Evolutionary conservation across 2,797 vertebrate species (phyloP).

Genomic region (Argya squamiceps): DNA sequence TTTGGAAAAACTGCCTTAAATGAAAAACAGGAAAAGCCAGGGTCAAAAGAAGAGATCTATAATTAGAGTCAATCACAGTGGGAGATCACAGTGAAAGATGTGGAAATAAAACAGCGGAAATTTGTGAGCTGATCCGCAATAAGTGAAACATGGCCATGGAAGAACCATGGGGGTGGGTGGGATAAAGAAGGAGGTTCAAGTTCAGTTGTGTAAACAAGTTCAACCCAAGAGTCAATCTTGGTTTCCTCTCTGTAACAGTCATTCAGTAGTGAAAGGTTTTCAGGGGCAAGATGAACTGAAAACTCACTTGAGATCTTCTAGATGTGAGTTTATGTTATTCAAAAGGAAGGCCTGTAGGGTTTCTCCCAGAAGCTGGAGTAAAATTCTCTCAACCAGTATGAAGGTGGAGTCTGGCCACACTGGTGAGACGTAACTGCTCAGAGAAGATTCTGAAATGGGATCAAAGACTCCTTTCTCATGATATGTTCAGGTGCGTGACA

Average conservation of each 20-base stretch:
- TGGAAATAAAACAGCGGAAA: background rate
- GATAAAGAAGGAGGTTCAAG: background rate
- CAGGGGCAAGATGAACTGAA: background rate
- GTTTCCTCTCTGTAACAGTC: background rate
- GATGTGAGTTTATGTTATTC: background rate
- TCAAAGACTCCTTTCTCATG: background rate
- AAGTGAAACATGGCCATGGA: background rate
- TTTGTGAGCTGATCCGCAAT: background rate
- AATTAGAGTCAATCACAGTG: slow-evolving; percentile 7
- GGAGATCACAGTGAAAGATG: background rate
- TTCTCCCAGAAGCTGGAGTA: background rate
- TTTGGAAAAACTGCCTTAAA: background rate
- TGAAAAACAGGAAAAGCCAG: background rate
- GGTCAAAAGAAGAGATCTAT: background rate
- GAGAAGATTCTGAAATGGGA: background rate
- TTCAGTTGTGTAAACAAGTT: background rate
- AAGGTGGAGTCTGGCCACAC: background rate
- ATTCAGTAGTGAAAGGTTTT: background rate
- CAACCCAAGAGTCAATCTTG: background rate
- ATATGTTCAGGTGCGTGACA: background rate
- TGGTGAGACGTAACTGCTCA: background rate
- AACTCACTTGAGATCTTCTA: background rate
- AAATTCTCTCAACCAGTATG: background rate
- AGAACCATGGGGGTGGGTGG: background rate
- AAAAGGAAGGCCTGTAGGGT: background rate